A percentile compares a stretch with the other conserved stretches of the same genome.
Conservation (phyloP, 2,113 vertebrate species). For the Thunnus maccoyii region DNA sequence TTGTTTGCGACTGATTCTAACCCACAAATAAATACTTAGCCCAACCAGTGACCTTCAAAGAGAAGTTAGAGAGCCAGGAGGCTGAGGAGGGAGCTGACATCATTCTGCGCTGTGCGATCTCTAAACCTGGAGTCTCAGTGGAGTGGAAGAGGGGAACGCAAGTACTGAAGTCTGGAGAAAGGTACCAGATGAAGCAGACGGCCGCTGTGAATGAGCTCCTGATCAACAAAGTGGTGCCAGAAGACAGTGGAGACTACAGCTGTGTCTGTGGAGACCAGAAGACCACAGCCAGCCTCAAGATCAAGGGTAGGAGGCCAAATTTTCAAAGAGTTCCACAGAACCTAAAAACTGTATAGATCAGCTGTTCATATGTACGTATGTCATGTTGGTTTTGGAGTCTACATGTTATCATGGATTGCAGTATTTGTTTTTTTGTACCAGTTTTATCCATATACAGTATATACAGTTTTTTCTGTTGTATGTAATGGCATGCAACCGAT, state of each 20-base stretch:
- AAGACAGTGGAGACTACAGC: constrained; percentile 82
- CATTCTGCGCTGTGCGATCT: constrained; percentile 85
- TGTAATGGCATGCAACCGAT: neutral
- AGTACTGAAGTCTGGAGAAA: constrained; percentile 80
- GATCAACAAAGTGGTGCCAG: constrained; percentile 62
- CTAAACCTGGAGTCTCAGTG: constrained; percentile 82
- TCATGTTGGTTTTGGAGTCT: too few species aligned
- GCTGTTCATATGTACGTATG: too few species aligned
- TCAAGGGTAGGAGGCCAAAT: constrained; percentile 64
- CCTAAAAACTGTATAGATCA: too few species aligned
- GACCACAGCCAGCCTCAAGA: constrained; percentile 75
- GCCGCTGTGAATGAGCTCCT: constrained; percentile 72
- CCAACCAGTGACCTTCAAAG: constrained; percentile 61
- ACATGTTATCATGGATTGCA: too few species aligned
- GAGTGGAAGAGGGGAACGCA: constrained; percentile 83
- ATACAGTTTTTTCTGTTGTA: neutral
- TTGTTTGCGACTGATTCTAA: neutral
- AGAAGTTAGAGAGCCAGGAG: constrained; percentile 82
- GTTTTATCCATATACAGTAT: neutral
- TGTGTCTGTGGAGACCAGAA: constrained; percentile 82
- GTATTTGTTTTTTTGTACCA: too few species aligned
- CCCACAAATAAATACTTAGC: constrained; percentile 23
- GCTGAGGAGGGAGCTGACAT: constrained; percentile 81
- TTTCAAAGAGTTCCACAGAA: neutral
- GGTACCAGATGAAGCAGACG: constrained; percentile 84